Evolutionary conservation across 2,797 vertebrate genomes (phyloP), one percentile per base, ranked within the genome.

Genomic region (Labroides dimidiatus): DNA sequence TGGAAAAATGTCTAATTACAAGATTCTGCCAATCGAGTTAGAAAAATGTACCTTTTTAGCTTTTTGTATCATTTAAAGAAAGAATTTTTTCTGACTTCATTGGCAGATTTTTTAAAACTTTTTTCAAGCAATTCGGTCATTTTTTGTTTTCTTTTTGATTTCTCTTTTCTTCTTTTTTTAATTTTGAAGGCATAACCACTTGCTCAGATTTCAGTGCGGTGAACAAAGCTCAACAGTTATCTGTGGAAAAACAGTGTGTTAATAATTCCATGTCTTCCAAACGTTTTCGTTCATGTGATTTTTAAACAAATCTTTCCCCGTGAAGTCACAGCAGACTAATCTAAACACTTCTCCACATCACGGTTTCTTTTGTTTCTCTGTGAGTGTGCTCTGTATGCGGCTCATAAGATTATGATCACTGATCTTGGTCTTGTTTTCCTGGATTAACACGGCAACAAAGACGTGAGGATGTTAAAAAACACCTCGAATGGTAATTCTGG

Each of bases 291-390:
- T 33, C 5, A 43, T 30, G 24, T 60, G 37, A 62, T 65, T 37
- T 57, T 71, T 64, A 6, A 30, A 61, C 48, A 55, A 27, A 64
- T 48, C 47, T 3, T 49, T 39, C 47, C 10, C 57, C 23, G 66
- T 78, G 80, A 69, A 64, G 64, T 72, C 75, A 37, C 69, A 49
- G 44, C 42, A 42, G 16, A 19, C 73, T 77, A 83, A 71, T 71
- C 42, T 50, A 1, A 48, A 39, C 1, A 17, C 49, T 8, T 39
- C 4, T 21, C 17, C 70, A 43, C 63, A 60, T 62, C 72, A 1
- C 21, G 37, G 30, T 48, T 70, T 47, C 72, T 84, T 84, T 84
- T 84, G 52, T 63, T 39, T 1, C 24, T 9, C 30, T 33, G 30
- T 33, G 30, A 5, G 5, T 19, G 59, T 6, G n/a, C 30, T 49